Base-by-base conservation (phyloP, 2,888 invertebrate genomes). In the Phorcus lineatus region DNA sequence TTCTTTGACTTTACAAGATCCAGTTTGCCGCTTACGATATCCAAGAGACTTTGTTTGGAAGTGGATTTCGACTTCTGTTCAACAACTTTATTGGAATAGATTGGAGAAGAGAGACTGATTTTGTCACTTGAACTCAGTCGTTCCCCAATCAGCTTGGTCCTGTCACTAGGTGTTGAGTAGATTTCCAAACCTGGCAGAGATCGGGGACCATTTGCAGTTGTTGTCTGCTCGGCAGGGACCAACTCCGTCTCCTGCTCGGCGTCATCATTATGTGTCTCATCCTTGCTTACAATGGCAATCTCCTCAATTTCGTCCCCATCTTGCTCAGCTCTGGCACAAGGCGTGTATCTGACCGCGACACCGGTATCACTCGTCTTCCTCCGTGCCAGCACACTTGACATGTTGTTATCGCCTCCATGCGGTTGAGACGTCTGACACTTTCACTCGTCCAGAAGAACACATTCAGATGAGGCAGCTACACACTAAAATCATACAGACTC, bases 21-120 rank as follows among this genome's bases (percentile, higher is more conserved):
- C 75, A 92, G 95, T 93, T 96, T 96, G 93, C 96, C 96, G 93
- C 96, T 96, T 94, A 96, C 96, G 93, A 97, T 93, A 93, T 95
- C 95, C 88, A 95, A 93, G 80, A 95, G 94, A 89, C 95, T 95
- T 92, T 95, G 95, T 88, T 94, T 94, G 67, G 95, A 95, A 75
- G 95, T 94, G 78, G 95, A 95, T 91, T 94, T 94, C 78, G 91
- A 86, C 70, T 91, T 91, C 78, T 91, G 89, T 55, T 92, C 91
- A 28, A 88, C 87, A 16, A 87, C 84, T 82, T 85, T 84, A 83
- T 84, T 93, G 28, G 94, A 94, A 83, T 91, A 92, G 54, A 91
- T 86, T n/a, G 92, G 92, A 54, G 94, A 94, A 81, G 93, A 91
- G 53, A 93, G 87, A 76, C 86, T 88, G 90, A 95, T 94, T 87